Percentiles rank a stretch among this genome's conserved stretches.
These are phyloP conservation scores for Hetaerina titia DNA, from an alignment of 2,888 invertebrate genomes.

Conservation along the genomic window DNA sequence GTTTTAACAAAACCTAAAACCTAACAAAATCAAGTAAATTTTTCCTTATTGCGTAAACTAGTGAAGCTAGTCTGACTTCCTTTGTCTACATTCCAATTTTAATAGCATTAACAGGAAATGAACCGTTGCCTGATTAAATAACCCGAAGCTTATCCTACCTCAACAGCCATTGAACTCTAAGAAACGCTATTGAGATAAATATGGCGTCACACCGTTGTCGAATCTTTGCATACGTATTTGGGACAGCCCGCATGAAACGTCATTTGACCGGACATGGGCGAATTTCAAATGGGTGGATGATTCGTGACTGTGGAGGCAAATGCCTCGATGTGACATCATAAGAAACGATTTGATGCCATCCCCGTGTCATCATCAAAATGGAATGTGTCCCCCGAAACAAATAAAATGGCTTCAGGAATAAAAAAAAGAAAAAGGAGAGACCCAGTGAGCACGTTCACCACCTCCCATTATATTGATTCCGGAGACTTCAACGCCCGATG, in stretches of 20 bases:
- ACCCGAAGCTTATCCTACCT: constrained; percentile 16
- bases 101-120: neutral
- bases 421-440: neutral
- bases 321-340: constrained; percentile 6
- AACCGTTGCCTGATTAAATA: neutral
- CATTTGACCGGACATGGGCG: neutral
- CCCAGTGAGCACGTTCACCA: neutral
- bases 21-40: too few relatives aligned
- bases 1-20: too few relatives aligned
- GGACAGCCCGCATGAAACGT: neutral
- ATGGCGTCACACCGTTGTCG: constrained; percentile 36
- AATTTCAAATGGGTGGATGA: neutral
- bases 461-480: neutral
- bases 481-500: constrained; percentile 7
- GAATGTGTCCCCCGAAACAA: neutral
- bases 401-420: neutral
- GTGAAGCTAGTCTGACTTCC: neutral
- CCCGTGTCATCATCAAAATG: neutral
- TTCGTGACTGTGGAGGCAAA: constrained; percentile 44
- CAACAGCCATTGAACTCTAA: constrained; percentile 56
- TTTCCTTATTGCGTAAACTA: neutral
- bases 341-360: neutral
- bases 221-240: constrained; percentile 26
- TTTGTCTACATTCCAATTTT: neutral
- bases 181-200: neutral